Evolutionary conservation across 2,797 vertebrate species (phyloP).

Genomic region (Chloroceryle amazona): DNA sequence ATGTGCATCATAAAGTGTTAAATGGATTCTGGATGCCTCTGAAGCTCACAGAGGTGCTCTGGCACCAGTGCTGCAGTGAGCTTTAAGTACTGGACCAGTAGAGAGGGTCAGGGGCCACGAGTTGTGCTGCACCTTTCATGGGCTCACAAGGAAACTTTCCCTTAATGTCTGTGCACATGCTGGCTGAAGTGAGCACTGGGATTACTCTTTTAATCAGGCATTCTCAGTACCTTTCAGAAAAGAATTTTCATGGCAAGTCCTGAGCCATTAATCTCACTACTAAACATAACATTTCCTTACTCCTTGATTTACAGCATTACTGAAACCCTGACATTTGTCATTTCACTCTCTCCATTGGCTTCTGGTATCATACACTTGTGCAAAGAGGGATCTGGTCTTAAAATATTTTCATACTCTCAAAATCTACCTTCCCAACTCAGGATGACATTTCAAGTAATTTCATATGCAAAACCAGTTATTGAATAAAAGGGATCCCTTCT

Average conservation of each 20-base stretch:
- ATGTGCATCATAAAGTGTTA: not conserved
- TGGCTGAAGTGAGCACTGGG: not conserved
- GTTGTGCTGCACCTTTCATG: not conserved
- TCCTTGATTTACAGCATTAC: not conserved
- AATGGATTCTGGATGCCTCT: not conserved
- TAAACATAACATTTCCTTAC: conserved; percentile 38
- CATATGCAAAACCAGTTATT: not conserved
- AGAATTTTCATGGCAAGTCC: conserved; percentile 43
- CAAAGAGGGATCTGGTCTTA: not conserved
- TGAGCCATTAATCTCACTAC: not conserved
- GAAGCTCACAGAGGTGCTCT: not conserved
- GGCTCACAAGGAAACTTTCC: not conserved
- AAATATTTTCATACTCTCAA: not conserved
- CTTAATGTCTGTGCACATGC: not conserved
- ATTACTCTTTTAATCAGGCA: not conserved
- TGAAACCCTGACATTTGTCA: conserved; percentile 1
- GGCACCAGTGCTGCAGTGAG: not conserved
- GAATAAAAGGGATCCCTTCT: not conserved
- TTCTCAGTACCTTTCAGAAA: conserved; percentile 20
- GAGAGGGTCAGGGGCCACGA: not conserved
- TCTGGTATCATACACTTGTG: conserved; percentile 17
- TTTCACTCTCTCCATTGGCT: conserved; percentile 31
- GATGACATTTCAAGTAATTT: not conserved
- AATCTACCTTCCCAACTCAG: not conserved
- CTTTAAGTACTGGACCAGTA: not conserved